Conservation (phyloP, 2,888 invertebrate genomes). For the Dendrolimus houi region DNA sequence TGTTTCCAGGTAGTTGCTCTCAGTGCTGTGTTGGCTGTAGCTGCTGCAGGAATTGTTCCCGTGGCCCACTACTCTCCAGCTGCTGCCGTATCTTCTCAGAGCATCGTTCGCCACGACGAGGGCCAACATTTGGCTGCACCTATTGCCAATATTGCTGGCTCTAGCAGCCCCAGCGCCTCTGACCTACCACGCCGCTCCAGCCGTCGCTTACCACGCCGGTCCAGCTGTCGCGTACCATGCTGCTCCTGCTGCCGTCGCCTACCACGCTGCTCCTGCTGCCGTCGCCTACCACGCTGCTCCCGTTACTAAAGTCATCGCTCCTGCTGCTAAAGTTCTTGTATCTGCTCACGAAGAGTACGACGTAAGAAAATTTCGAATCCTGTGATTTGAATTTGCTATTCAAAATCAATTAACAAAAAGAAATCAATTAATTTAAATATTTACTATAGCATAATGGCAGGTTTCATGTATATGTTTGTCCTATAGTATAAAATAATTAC, state of each 20-base stretch:
- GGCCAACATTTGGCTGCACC: constrained; percentile 5
- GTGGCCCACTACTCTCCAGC: constrained; percentile 43
- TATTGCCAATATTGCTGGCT: constrained; percentile 16
- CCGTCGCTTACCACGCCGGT: constrained; percentile 20
- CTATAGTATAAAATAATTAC: no score
- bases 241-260: constrained; percentile 16
- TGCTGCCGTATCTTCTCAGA: constrained; percentile 50
- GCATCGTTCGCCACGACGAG: constrained; percentile 49
- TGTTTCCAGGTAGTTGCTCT: constrained; percentile 27
- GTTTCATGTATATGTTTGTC: no score
- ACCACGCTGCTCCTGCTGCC: constrained; percentile 25
- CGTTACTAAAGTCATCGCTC: constrained; percentile 4
- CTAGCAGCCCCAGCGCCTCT: constrained; percentile 22
- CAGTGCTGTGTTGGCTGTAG: constrained; percentile 41
- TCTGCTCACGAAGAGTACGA: constrained; percentile 17
- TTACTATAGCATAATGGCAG: no score
- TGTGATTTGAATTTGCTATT: no score
- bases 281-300: constrained; percentile 27
- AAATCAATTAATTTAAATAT: no score
- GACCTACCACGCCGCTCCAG: constrained; percentile 33
- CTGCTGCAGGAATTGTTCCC: constrained; percentile 45
- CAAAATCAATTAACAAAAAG: no score
- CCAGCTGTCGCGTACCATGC: constrained; percentile 18
- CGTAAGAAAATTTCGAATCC: neutral
- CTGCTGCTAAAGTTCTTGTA: constrained; percentile 16